Conservation (phyloP, 1,140 invertebrate genomes). For the Venturia canescens region DNA sequence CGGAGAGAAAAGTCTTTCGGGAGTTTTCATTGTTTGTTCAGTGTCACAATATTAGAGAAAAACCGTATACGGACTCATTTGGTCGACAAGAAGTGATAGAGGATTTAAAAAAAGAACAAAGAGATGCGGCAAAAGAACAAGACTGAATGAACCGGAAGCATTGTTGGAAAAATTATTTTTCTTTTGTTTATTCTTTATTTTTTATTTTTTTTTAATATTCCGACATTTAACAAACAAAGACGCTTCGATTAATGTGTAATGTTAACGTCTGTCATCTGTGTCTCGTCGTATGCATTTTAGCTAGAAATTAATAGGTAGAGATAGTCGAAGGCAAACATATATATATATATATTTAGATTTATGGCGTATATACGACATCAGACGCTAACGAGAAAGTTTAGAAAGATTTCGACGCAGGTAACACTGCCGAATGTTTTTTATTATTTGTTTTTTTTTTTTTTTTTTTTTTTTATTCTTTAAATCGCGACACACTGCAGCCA, state of each 20-base stretch:
- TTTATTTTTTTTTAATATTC: background rate
- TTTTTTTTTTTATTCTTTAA: too few species aligned
- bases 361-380: background rate
- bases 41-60: slow-evolving; percentile 25
- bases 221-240: background rate
- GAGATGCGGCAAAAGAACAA: background rate
- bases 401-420: too few species aligned
- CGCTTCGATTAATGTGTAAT: background rate
- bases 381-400: too few species aligned
- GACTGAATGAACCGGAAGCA: background rate
- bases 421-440: too few species aligned
- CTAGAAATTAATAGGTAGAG: background rate
- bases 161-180: too few species aligned
- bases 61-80: too few species aligned
- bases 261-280: background rate
- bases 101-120: background rate
- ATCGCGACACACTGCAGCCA: too few species aligned
- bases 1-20: background rate
- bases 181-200: background rate
- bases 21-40: slow-evolving; percentile 45
- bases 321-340: slow-evolving; percentile 1
- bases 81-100: background rate
- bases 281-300: background rate
- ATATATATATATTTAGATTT: slow-evolving; percentile 22
- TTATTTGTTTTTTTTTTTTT: too few species aligned